Conservation (phyloP, 2,113 vertebrate species). For the Mandrillus leucophaeus region DNA sequence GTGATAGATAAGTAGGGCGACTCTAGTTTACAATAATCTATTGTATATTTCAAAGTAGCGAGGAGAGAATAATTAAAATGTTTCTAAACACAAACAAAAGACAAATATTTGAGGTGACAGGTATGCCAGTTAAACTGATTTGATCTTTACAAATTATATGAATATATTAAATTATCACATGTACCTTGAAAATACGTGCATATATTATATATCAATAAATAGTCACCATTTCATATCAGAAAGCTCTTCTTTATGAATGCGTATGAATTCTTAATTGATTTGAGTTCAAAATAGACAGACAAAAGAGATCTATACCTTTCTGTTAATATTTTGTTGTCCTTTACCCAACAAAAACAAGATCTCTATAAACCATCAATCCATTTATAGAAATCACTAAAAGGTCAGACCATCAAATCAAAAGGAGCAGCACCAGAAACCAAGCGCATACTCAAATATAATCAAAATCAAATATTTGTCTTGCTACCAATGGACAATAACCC, state of each 20-base stretch:
- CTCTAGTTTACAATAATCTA: neutral
- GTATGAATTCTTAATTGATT: conserved; percentile 33
- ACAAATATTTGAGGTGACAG: neutral
- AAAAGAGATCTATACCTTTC: neutral
- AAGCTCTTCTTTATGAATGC: neutral
- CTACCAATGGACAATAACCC: neutral
- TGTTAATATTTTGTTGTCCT: neutral
- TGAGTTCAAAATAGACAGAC: neutral
- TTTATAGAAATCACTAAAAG: neutral
- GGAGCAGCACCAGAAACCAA: neutral
- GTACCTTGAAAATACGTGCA: neutral
- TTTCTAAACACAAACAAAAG: neutral
- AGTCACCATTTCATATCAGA: neutral
- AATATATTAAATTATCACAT: neutral
- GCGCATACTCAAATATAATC: neutral
- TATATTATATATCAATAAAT: neutral
- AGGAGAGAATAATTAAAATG: neutral
- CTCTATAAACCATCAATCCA: neutral
- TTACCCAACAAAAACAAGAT: neutral
- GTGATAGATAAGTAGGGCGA: neutral
- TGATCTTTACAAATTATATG: neutral
- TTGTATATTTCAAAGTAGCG: neutral
- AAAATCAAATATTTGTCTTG: neutral
- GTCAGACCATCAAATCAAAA: neutral
- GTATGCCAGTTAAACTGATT: neutral